Evolutionary conservation across 2,888 invertebrate genomes (phyloP).

Genomic region (Monochamus alternatus): DNA sequence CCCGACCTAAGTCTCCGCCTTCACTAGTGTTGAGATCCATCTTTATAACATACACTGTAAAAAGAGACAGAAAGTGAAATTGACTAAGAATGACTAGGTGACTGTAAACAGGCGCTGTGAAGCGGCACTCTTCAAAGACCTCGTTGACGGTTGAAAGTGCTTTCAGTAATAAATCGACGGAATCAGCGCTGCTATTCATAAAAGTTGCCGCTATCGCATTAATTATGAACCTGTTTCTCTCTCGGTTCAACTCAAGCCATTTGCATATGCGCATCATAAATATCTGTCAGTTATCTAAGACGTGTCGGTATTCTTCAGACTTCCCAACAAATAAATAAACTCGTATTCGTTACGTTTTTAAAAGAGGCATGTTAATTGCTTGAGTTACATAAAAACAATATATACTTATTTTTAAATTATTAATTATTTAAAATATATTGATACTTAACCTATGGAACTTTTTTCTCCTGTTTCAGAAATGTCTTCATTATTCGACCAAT

Average conservation of each 20-base stretch:
- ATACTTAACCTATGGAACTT: too few relatives aligned
- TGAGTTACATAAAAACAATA: too few relatives aligned
- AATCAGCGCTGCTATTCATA: conserved; percentile 70
- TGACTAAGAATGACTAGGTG: conserved; percentile 63
- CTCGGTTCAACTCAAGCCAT: conserved; percentile 64
- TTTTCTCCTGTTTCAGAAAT: too few relatives aligned
- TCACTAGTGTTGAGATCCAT: conserved; percentile 55
- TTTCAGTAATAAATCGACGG: conserved; percentile 70
- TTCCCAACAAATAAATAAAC: conserved; percentile 66
- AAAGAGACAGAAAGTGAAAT: conserved; percentile 64
- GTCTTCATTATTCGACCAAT: too few relatives aligned
- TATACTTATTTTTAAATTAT: too few relatives aligned
- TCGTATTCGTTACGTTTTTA: conserved; percentile 52
- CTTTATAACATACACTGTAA: conserved; percentile 50
- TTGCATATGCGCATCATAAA: conserved; percentile 70
- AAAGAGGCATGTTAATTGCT: conserved; percentile 63
- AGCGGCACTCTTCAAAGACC: conserved; percentile 65
- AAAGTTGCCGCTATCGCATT: conserved; percentile 71
- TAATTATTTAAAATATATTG: too few relatives aligned
- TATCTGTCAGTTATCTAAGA: conserved; percentile 67
- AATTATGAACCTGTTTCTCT: conserved; percentile 67
- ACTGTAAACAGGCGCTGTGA: conserved; percentile 63
- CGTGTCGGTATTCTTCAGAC: conserved; percentile 65
- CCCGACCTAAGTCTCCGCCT: conserved; percentile 73
- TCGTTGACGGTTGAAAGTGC: conserved; percentile 66